Percentiles rank a stretch among this genome's conserved stretches.
These are phyloP conservation scores for Lagenorhynchus albirostris DNA, from an alignment of 2,113 vertebrate species.

Conservation along the genomic window DNA sequence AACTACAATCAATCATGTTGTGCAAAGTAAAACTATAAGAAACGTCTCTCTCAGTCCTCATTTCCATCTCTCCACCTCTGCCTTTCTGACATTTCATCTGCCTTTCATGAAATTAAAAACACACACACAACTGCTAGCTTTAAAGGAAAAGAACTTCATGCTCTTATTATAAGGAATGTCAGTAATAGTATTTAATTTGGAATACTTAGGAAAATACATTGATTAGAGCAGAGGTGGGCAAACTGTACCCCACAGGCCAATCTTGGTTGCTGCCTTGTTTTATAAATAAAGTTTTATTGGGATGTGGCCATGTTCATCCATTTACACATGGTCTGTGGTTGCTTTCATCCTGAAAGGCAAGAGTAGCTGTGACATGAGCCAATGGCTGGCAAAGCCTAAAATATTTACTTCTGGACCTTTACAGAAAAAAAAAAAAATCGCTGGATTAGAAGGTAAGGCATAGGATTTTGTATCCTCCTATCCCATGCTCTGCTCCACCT, in stretches of 20 bases:
- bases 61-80: neutral
- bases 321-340: neutral
- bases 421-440: neutral
- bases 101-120: neutral
- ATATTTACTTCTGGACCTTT: neutral
- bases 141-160: neutral
- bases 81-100: neutral
- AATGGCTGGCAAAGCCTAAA: neutral
- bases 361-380: neutral
- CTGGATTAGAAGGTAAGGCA: neutral
- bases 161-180: neutral
- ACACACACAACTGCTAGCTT: neutral
- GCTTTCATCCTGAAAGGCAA: neutral
- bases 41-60: neutral
- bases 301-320: neutral
- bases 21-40: neutral
- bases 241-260: neutral
- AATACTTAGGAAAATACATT: neutral
- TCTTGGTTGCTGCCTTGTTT: neutral
- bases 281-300: neutral
- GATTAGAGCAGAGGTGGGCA: neutral
- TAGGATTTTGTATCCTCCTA: neutral
- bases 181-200: neutral
- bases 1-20: neutral
- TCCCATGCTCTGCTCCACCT: rapidly evolving